Percentiles rank a stretch among this genome's conserved stretches.
Conservation (phyloP, 2,797 vertebrate genomes). For the Tolypeutes matacus region DNA sequence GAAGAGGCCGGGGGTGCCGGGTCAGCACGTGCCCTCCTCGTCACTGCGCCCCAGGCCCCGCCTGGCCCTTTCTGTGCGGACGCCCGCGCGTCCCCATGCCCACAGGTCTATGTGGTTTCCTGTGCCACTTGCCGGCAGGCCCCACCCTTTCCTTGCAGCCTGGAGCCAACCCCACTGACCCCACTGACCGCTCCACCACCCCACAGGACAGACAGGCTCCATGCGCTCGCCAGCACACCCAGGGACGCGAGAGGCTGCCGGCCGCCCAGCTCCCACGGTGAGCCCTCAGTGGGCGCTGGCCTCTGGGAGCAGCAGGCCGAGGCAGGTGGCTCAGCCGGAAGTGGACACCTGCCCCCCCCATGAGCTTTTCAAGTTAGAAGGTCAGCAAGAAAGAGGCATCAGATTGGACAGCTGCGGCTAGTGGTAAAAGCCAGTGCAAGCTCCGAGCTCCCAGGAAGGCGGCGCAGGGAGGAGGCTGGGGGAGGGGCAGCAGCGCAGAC, state of each 20-base stretch:
- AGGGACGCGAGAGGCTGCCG: not conserved
- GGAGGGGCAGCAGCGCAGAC: too few relatives aligned
- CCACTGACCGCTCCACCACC: not conserved
- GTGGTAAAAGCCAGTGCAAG: too few relatives aligned
- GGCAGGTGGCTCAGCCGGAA: too few relatives aligned
- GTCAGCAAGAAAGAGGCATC: too few relatives aligned
- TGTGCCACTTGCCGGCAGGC: accelerated
- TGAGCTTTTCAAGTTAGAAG: too few relatives aligned
- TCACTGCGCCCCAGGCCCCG: accelerated
- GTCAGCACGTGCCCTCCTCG: accelerated
- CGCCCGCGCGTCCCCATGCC: not conserved
- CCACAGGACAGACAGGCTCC: not conserved
- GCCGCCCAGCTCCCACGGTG: too few relatives aligned
- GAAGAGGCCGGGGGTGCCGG: accelerated
- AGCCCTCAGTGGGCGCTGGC: too few relatives aligned
- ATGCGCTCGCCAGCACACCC: not conserved
- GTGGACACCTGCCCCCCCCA: too few relatives aligned
- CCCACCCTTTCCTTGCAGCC: not conserved
- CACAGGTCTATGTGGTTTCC: not conserved
- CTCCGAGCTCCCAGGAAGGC: too few relatives aligned
- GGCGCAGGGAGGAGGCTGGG: too few relatives aligned
- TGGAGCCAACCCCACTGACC: not conserved
- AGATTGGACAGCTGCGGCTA: too few relatives aligned
- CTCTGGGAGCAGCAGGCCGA: too few relatives aligned
- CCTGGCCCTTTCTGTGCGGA: not conserved